Percentiles rank a stretch among this genome's conserved stretches.
These are phyloP conservation scores for Cyprinodon variegatus DNA, from an alignment of 2,113 vertebrate genomes.

Conservation along the genomic window DNA sequence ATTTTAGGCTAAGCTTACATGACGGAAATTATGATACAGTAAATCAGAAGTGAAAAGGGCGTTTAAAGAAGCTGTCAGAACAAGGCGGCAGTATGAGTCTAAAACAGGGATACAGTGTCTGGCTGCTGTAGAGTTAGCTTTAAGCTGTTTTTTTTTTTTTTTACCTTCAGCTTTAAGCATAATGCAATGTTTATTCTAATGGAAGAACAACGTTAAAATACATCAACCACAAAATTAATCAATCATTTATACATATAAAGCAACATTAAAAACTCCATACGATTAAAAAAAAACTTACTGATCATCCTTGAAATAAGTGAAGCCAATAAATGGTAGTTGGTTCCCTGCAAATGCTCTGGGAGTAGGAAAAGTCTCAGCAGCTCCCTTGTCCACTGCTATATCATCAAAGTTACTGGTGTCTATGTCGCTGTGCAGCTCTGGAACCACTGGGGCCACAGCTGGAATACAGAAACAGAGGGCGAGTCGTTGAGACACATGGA, in stretches of 20 bases:
- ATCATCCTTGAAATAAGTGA: slow-evolving; percentile 96
- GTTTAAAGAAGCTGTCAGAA: slow-evolving; percentile 49
- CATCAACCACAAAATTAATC: too few species aligned
- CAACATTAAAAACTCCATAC: background rate
- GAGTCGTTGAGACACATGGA: slow-evolving; percentile 14
- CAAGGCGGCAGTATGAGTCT: slow-evolving; percentile 69
- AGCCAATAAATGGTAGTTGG: slow-evolving; percentile 96
- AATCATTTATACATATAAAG: background rate
- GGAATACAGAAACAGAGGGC: slow-evolving; percentile 46
- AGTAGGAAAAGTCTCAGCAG: slow-evolving; percentile 91
- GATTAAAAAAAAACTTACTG: slow-evolving; percentile 81
- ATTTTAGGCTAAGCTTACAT: background rate
- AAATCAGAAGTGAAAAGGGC: slow-evolving; percentile 14
- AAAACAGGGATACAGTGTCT: slow-evolving; percentile 65
- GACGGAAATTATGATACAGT: slow-evolving; percentile 16
- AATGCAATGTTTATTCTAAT: background rate
- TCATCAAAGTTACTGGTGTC: slow-evolving; percentile 98
- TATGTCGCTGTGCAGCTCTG: slow-evolving; percentile 93
- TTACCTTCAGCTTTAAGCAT: slow-evolving; percentile 5
- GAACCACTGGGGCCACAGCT: slow-evolving; percentile 97
- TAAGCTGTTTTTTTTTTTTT: slow-evolving; percentile 28
- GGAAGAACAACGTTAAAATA: too few species aligned
- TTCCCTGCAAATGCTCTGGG: slow-evolving; percentile 97
- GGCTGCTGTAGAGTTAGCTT: slow-evolving; percentile 31
- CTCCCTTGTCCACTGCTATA: slow-evolving; percentile 91